A percentile compares a stretch with the other conserved stretches of the same genome.
These are phyloP conservation scores for Amazonetta brasiliensis DNA, from an alignment of 2,797 vertebrate species.

Conservation along the genomic window DNA sequence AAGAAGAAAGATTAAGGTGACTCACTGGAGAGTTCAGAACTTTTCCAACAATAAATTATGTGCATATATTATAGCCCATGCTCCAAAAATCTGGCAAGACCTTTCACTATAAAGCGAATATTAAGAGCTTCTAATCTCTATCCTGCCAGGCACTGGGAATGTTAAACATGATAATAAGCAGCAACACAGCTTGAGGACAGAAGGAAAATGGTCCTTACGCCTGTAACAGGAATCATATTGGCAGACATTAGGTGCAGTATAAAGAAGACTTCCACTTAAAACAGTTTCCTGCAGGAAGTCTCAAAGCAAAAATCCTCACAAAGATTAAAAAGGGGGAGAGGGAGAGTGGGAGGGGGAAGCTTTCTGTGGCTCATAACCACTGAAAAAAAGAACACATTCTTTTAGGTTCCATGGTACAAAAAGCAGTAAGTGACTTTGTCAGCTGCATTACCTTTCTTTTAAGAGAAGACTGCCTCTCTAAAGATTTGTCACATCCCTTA, in stretches of 20 bases:
- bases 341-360: neutral
- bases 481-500: slow-evolving; percentile 20
- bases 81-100: slow-evolving; percentile 53
- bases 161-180: slow-evolving; percentile 68
- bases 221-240: slow-evolving; percentile 46
- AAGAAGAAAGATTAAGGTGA: slow-evolving; percentile 61
- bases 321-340: slow-evolving; percentile 13
- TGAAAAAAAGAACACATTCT: neutral
- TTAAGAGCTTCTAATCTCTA: slow-evolving; percentile 68
- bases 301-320: slow-evolving; percentile 11
- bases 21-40: slow-evolving; percentile 53
- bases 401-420: slow-evolving; percentile 4
- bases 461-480: slow-evolving; percentile 36
- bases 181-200: slow-evolving; percentile 69
- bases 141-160: slow-evolving; percentile 53
- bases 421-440: slow-evolving; percentile 22
- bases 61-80: slow-evolving; percentile 39
- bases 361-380: neutral
- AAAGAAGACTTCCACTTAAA: slow-evolving; percentile 58
- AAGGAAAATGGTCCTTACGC: slow-evolving; percentile 47
- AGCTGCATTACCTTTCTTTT: slow-evolving; percentile 9
- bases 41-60: slow-evolving; percentile 60
- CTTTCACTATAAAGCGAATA: slow-evolving; percentile 64
- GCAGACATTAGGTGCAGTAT: slow-evolving; percentile 41
- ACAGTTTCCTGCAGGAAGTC: slow-evolving; percentile 39